Conservation (phyloP, 2,888 invertebrate genomes). For the Drosophila affinis region DNA sequence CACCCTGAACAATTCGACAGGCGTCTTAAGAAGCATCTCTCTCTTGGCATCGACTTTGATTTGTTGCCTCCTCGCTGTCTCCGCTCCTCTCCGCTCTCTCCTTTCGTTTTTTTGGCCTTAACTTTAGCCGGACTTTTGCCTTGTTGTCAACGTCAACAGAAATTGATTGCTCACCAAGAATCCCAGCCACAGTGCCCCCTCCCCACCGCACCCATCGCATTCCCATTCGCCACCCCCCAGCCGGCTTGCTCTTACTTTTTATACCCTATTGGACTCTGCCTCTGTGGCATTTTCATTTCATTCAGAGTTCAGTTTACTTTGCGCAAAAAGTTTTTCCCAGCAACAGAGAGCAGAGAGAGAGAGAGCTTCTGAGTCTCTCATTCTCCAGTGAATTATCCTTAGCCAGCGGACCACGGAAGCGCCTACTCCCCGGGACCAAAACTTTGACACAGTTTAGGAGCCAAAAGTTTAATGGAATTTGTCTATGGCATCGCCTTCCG, state of each 20-base stretch:
- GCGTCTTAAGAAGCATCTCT: conserved; percentile 68
- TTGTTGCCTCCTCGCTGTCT: conserved; percentile 58
- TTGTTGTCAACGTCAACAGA: conserved; percentile 80
- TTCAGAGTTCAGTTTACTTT: conserved; percentile 77
- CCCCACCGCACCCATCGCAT: neutral
- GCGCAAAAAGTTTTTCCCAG: conserved; percentile 64
- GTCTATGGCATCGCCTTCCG: conserved; percentile 71
- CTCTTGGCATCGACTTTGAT: conserved; percentile 69
- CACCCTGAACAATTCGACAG: conserved; percentile 68
- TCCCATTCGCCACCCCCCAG: neutral
- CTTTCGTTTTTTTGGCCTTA: conserved; percentile 56
- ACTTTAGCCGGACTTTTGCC: conserved; percentile 78
- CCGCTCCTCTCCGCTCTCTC: conserved; percentile 7
- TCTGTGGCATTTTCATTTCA: conserved; percentile 80
- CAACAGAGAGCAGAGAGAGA: neutral
- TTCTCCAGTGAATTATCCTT: conserved; percentile 73
- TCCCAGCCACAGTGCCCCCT: conserved; percentile 29
- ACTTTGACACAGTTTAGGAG: conserved; percentile 79
- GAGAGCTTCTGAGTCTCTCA: conserved; percentile 53
- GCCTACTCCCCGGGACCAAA: conserved; percentile 43
- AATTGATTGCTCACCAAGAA: conserved; percentile 75
- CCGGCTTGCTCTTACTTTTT: conserved; percentile 1
- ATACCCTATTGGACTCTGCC: conserved; percentile 59
- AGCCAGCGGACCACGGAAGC: conserved; percentile 73
- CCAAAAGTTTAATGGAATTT: conserved; percentile 80